A percentile compares a stretch with the other conserved stretches of the same genome.
These are phyloP conservation scores for Acanthopagrus latus DNA, from an alignment of 2,797 vertebrate genomes.

Conservation along the genomic window DNA sequence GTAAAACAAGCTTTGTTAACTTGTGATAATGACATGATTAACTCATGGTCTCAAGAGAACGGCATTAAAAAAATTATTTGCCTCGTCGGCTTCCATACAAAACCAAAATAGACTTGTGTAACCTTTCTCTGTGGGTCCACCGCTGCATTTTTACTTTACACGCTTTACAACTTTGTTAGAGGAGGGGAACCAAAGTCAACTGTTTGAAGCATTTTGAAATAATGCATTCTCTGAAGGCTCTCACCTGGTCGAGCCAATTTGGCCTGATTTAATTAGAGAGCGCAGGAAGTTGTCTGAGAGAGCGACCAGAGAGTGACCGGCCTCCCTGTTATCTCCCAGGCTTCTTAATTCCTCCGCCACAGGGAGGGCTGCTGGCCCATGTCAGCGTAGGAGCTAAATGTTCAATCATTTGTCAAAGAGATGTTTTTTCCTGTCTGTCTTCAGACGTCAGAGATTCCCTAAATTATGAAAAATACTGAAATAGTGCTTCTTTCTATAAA, in stretches of 20 bases:
- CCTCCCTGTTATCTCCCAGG: constrained; percentile 71
- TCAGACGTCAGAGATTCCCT: background rate
- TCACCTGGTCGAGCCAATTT: constrained; percentile 62
- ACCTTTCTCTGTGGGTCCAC: background rate
- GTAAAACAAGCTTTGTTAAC: too few relatives aligned
- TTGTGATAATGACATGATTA: too few relatives aligned
- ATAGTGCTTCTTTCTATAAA: background rate
- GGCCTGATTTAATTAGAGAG: constrained; percentile 76
- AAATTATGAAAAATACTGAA: background rate
- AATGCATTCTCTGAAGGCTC: constrained; percentile 63
- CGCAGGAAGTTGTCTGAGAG: constrained; percentile 64
- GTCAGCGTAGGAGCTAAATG: constrained; percentile 9
- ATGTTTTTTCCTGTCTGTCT: constrained; percentile 13
- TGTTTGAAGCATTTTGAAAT: constrained; percentile 57
- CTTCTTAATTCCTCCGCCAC: constrained; percentile 65
- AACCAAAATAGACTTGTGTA: background rate
- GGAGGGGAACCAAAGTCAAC: constrained; percentile 31
- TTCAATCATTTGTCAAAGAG: constrained; percentile 25
- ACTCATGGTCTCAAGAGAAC: too few relatives aligned
- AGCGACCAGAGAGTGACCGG: constrained; percentile 53
- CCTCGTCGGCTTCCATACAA: background rate
- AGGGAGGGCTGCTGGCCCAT: constrained; percentile 46
- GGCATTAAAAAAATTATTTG: too few relatives aligned
- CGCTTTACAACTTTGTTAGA: constrained; percentile 42
- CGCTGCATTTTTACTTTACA: constrained; percentile 26